Conservation (phyloP, 2,113 vertebrate species). For the Egretta garzetta region DNA sequence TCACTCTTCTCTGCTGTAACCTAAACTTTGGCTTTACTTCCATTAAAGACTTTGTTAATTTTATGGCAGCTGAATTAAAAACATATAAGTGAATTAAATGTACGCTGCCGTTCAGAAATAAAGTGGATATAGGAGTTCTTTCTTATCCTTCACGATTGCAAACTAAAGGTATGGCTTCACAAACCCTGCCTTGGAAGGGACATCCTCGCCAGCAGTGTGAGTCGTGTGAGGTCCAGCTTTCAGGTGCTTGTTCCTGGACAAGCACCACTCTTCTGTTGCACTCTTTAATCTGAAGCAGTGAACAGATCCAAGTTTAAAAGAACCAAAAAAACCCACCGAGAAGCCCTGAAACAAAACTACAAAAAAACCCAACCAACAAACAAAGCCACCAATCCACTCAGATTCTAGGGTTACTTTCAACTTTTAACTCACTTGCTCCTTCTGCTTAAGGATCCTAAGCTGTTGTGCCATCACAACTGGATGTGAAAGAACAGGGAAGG, state of each 20-base stretch:
- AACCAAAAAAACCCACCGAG: background rate
- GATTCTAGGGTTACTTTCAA: background rate
- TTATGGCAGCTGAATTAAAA: background rate
- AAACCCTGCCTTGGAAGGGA: background rate
- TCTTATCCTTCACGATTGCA: rapidly evolving
- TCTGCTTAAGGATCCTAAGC: background rate
- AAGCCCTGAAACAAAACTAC: background rate
- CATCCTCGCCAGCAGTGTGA: background rate
- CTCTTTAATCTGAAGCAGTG: background rate
- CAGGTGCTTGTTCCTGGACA: background rate
- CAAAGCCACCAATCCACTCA: background rate
- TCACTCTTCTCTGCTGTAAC: background rate
- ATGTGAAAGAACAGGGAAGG: background rate
- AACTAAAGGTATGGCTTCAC: background rate
- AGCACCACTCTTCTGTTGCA: background rate
- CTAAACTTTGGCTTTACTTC: background rate
- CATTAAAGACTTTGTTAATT: background rate
- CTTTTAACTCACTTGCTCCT: background rate
- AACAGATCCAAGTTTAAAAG: background rate
- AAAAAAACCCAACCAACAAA: background rate
- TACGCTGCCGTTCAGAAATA: background rate
- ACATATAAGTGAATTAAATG: background rate
- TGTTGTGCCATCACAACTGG: background rate
- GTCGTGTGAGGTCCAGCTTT: background rate
- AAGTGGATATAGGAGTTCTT: background rate